phyloP scores from a whole-genome alignment of 2,888 invertebrate species.

The Pelosia muscerda region DNA sequence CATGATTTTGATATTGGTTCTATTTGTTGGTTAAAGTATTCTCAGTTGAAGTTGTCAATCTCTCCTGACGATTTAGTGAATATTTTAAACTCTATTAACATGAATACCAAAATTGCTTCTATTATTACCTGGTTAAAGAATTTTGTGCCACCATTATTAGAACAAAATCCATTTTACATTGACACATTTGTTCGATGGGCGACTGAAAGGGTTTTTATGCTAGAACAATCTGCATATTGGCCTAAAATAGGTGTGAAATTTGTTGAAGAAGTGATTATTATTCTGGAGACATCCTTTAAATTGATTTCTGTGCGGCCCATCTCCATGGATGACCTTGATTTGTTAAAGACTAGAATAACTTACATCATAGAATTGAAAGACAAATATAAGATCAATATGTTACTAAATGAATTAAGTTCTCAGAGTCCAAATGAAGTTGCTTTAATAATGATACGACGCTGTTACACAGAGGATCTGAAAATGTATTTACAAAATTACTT shows the following conservation, averaged over 20 bases:
- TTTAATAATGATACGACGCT: constrained; percentile 81
- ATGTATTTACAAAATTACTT: constrained; percentile 76
- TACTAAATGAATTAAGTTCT: constrained; percentile 76
- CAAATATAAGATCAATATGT: constrained; percentile 81
- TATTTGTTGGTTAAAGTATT: constrained; percentile 81
- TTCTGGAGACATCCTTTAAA: constrained; percentile 74
- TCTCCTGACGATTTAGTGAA: constrained; percentile 65
- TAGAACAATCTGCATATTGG: constrained; percentile 82
- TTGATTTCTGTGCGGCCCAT: constrained; percentile 74
- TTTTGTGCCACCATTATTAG: constrained; percentile 75
- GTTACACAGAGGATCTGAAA: constrained; percentile 82
- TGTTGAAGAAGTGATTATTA: constrained; percentile 71
- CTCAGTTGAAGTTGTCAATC: constrained; percentile 64
- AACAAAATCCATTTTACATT: constrained; percentile 78
- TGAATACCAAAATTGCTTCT: constrained; percentile 77
- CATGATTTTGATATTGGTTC: constrained; percentile 80
- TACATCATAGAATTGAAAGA: constrained; percentile 79
- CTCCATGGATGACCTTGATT: constrained; percentile 79
- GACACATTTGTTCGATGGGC: constrained; percentile 83
- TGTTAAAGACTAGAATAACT: constrained; percentile 73
- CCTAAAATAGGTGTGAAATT: constrained; percentile 84
- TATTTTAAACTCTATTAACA: constrained; percentile 74
- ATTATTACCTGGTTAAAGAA: constrained; percentile 81
- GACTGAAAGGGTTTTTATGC: constrained; percentile 75
- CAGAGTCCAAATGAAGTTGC: constrained; percentile 78